These are phyloP conservation scores for Salminus brasiliensis DNA, from an alignment of 2,113 vertebrate genomes.

Conservation along the genomic window DNA sequence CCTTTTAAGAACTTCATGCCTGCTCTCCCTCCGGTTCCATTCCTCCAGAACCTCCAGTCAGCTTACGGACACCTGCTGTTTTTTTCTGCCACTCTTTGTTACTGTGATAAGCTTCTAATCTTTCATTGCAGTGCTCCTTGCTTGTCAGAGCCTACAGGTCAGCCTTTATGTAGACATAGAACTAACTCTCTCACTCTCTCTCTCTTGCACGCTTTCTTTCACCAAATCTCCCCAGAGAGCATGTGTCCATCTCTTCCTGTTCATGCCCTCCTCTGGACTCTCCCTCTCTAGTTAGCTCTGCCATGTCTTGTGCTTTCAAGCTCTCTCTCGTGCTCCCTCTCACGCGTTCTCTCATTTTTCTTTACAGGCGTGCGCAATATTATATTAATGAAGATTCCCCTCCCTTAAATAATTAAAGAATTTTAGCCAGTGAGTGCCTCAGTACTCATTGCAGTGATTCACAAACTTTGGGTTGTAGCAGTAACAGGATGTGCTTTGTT, in stretches of 20 bases:
- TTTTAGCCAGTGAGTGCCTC: conserved; percentile 27
- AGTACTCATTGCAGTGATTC: conserved; percentile 18
- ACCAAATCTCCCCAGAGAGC: background rate
- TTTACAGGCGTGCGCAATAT: conserved; percentile 20
- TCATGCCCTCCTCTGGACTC: too few relatives aligned
- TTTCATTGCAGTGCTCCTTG: background rate
- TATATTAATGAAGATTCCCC: conserved; percentile 44
- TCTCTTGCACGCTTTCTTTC: conserved; percentile 25
- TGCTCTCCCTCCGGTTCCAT: background rate
- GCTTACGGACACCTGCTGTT: background rate
- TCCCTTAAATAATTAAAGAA: conserved; percentile 41
- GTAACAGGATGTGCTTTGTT: background rate
- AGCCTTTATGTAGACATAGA: background rate
- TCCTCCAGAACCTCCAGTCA: background rate
- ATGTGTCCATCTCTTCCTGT: too few relatives aligned
- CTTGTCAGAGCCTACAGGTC: background rate
- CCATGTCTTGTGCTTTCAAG: background rate
- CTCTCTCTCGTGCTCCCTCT: background rate
- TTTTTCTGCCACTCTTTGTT: conserved; percentile 6
- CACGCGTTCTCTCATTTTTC: background rate
- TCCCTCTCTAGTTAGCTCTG: conserved; percentile 7
- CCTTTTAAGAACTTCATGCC: background rate
- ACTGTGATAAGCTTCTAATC: conserved; percentile 10
- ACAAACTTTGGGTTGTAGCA: background rate
- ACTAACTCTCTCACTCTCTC: background rate